A percentile compares a stretch with the other conserved stretches of the same genome.
phyloP scores from a whole-genome alignment of 2,888 invertebrate genomes.

The Lithophane ornitopus region DNA sequence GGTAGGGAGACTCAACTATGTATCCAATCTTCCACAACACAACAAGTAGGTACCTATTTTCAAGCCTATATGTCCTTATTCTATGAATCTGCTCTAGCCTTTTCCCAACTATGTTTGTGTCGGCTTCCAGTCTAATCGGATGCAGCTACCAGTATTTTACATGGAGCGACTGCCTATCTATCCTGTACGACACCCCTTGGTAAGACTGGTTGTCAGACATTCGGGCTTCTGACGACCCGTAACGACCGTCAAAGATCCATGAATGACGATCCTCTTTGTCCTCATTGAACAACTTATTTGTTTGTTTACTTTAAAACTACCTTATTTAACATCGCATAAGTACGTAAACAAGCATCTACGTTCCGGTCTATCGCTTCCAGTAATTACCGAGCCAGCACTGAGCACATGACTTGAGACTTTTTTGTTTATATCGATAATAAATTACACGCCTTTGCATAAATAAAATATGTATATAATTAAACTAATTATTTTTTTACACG shows the following conservation, averaged over 20 bases:
- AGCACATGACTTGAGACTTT: slow-evolving; percentile 34
- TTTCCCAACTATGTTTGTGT: too few species aligned
- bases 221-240: too few species aligned
- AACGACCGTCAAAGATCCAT: too few species aligned
- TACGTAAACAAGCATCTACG: slow-evolving; percentile 53
- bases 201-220: too few species aligned
- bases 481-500: slow-evolving; percentile 47
- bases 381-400: slow-evolving; percentile 37
- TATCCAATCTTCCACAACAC: too few species aligned
- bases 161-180: too few species aligned
- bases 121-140: too few species aligned
- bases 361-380: slow-evolving; percentile 51
- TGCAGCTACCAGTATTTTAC: too few species aligned
- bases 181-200: too few species aligned
- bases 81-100: too few species aligned
- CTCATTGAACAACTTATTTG: slow-evolving; percentile 21
- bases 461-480: slow-evolving; percentile 55
- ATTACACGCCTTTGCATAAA: slow-evolving; percentile 51
- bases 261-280: too few species aligned
- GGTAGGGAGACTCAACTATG: neutral
- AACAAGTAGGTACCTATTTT: neutral
- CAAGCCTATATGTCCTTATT: neutral
- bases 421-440: slow-evolving; percentile 50
- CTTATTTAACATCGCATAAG: slow-evolving; percentile 20
- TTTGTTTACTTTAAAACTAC: slow-evolving; percentile 43